Percentiles rank a stretch among this genome's conserved stretches.
These are phyloP conservation scores for Ictalurus punctatus DNA, from an alignment of 2,113 vertebrate species.

Conservation along the genomic window DNA sequence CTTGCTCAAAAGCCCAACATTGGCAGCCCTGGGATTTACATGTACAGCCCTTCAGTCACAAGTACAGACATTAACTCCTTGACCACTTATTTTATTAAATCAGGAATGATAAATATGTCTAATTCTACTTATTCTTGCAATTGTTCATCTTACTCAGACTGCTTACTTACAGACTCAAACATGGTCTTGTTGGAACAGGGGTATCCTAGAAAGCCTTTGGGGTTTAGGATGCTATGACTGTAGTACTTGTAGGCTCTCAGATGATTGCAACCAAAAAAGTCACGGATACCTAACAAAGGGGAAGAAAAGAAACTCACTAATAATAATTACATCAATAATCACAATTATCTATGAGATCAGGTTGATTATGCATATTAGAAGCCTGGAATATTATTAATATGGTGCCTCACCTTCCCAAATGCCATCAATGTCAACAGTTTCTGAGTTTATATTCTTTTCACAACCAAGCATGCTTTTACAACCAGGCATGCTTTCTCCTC, in stretches of 20 bases:
- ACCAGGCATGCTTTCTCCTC: conserved; percentile 83
- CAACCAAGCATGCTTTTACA: no score
- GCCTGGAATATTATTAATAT: neutral
- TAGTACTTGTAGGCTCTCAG: conserved; percentile 85
- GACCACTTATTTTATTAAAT: neutral
- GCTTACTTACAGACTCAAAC: conserved; percentile 78
- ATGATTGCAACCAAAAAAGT: conserved; percentile 86
- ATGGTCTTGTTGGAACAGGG: conserved; percentile 67
- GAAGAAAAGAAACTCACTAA: conserved; percentile 28
- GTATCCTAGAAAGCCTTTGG: conserved; percentile 78
- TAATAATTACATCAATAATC: neutral
- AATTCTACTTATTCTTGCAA: neutral
- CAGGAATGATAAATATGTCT: neutral
- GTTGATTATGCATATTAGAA: neutral
- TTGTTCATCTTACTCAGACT: neutral
- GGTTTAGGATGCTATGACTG: conserved; percentile 75
- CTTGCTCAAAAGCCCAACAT: neutral
- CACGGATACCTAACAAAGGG: conserved; percentile 71
- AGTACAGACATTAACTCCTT: neutral
- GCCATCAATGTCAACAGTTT: conserved; percentile 76
- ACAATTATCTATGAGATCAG: neutral
- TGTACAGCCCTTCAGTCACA: neutral
- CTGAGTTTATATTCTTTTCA: conserved; percentile 74
- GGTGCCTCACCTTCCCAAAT: conserved; percentile 75
- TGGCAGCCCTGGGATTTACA: neutral